These are phyloP conservation scores for Stichodactyla helianthus DNA, from an alignment of 64 coral and sea anemone species.

Conservation along the genomic window DNA sequence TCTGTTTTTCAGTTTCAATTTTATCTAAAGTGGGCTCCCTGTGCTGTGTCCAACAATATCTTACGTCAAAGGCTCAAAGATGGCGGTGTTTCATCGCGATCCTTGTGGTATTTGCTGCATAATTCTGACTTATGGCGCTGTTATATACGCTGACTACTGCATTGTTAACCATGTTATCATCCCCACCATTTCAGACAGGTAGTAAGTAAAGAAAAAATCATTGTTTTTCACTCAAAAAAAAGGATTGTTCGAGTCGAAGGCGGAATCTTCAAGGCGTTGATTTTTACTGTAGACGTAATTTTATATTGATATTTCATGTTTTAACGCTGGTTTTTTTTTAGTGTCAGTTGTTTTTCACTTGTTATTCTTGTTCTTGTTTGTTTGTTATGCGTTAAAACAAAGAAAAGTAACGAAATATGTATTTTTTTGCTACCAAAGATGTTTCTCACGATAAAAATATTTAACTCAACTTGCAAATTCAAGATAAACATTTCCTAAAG, in stretches of 20 bases:
- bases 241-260: background rate
- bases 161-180: conserved; percentile 88
- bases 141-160: conserved; percentile 95
- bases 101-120: conserved; percentile 95
- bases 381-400: no score
- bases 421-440: no score
- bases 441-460: no score
- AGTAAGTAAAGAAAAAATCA: conserved; percentile 2
- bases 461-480: no score
- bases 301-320: background rate
- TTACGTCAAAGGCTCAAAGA: conserved; percentile 27
- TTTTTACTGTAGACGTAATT: background rate
- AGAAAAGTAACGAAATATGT: no score
- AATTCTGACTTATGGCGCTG: conserved; percentile 74
- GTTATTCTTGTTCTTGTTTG: no score
- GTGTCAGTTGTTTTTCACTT: no score
- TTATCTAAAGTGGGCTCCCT: background rate
- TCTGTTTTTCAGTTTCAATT: no score
- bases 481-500: no score
- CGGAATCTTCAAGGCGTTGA: background rate
- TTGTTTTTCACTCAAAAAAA: background rate
- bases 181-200: conserved; percentile 93
- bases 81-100: conserved; percentile 94
- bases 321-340: background rate
- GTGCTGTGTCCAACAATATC: background rate